A percentile compares a stretch with the other conserved stretches of the same genome.
These are phyloP conservation scores for Lycaon pictus DNA, from an alignment of 2,113 vertebrate species.

Conservation along the genomic window DNA sequence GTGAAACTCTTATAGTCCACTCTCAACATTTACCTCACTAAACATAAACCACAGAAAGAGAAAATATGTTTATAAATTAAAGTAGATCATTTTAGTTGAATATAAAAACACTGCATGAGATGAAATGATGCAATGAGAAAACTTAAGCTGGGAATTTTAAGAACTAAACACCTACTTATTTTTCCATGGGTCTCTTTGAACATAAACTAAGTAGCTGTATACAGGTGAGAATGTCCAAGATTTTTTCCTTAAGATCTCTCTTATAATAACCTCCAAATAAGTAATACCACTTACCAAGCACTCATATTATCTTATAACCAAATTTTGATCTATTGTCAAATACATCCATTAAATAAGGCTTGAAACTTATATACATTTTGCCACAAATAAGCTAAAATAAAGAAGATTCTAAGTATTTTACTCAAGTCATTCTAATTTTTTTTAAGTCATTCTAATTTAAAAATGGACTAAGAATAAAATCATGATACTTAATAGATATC, in stretches of 20 bases:
- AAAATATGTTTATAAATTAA: neutral
- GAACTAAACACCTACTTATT: neutral
- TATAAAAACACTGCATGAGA: neutral
- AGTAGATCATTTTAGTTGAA: neutral
- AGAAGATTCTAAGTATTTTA: slow-evolving; percentile 39
- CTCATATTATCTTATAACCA: neutral
- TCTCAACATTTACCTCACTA: neutral
- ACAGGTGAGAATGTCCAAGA: neutral
- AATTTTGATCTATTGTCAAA: neutral
- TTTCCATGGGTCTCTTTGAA: neutral
- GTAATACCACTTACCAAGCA: neutral
- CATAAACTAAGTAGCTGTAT: neutral
- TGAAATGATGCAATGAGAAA: neutral
- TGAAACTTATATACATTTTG: neutral
- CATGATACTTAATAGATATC: slow-evolving; percentile 9
- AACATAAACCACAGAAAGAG: neutral
- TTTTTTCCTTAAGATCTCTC: neutral
- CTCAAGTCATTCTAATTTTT: slow-evolving; percentile 30
- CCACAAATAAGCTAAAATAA: neutral
- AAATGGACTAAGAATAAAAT: slow-evolving; percentile 39
- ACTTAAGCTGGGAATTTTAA: neutral
- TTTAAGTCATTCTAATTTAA: slow-evolving; percentile 50
- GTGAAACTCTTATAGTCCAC: neutral
- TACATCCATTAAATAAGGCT: neutral
- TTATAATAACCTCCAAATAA: neutral